Evolutionary conservation across 2,888 invertebrate species (phyloP).

Genomic region (Cyclophora punctaria): DNA sequence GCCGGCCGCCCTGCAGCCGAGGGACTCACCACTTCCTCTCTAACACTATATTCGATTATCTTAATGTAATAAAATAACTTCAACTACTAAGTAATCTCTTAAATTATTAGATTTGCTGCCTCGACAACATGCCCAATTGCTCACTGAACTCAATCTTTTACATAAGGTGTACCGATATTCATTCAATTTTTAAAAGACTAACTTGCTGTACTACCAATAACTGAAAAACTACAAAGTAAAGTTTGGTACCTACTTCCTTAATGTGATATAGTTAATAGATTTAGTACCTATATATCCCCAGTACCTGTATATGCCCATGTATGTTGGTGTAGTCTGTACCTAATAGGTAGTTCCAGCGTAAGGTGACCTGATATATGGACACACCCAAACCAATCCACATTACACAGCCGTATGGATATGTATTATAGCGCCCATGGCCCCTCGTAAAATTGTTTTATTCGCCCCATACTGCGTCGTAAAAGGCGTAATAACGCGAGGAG

Average conservation of each 20-base stretch:
- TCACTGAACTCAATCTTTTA: too few relatives aligned
- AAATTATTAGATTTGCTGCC: constrained; percentile 14
- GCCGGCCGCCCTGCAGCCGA: constrained; percentile 24
- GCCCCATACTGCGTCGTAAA: constrained; percentile 75
- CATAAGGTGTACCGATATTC: too few relatives aligned
- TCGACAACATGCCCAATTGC: too few relatives aligned
- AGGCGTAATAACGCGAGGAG: constrained; percentile 74
- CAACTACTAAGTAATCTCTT: constrained; percentile 17
- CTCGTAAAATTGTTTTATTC: constrained; percentile 76
- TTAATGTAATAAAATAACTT: constrained; percentile 38
- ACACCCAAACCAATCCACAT: constrained; percentile 20
- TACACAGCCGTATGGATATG: constrained; percentile 33
- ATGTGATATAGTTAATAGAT: too few relatives aligned
- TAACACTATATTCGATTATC: constrained; percentile 42
- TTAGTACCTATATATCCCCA: too few relatives aligned
- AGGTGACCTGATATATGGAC: constrained; percentile 15
- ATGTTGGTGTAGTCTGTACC: too few relatives aligned
- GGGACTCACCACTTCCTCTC: constrained; percentile 24
- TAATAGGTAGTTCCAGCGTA: not conserved
- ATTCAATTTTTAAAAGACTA: too few relatives aligned
- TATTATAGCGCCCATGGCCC: constrained; percentile 71
- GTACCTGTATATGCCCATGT: too few relatives aligned
- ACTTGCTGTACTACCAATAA: too few relatives aligned
- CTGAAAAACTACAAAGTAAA: too few relatives aligned
- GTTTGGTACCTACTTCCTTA: too few relatives aligned